Evolutionary conservation across 2,797 vertebrate genomes (phyloP), one percentile per base, ranked within the genome.

Genomic region (Borostomias antarcticus): DNA sequence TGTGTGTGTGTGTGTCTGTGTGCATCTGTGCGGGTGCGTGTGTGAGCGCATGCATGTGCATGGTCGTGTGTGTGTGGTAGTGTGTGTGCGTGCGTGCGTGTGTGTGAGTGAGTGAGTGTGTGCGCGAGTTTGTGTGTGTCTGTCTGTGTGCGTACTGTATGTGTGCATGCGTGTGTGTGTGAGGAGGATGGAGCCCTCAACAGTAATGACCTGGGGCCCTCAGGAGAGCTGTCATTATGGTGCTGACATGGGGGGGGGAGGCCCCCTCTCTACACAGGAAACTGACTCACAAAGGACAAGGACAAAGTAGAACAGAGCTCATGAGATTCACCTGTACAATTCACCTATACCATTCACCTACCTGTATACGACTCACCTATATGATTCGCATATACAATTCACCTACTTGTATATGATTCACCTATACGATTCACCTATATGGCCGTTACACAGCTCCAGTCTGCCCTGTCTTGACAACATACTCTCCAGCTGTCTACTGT

Each of bases 191-290:
- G n/a, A 8, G 58, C 66, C 64, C 37, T 37, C 50, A 5, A 58
- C 70, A 23, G 48, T 29, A 9, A 64, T 56, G 48, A 82, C 69
- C 63, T 47, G 13, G 25, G 58, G 58, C 58, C 37, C 29, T 25
- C 4, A 17, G 28, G 7, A 33, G 64, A 79, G 64, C 65, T 76
- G 70, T 78, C 75, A 81, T 80, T 82, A 81, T 9, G 25, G 53
- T 21, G 7, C 50, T 54, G 62, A 48, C 50, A 72, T 47, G 77
- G 70, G 74, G n/a, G 76, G 57, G 43, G 45, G 66, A 69, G 19
- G 47, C 7, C n/a, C 2, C 30, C 1, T 45, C 40, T 68, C 73
- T 72, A 48, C 50, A 35, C 37, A 50, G 52, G 69, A 82, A 80
- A 80, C 25, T 78, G 76, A 85, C 64, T 85, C 74, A 78, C 33